Evolutionary conservation across 2,797 vertebrate species (phyloP).

Genomic region (Ceryle rudis): DNA sequence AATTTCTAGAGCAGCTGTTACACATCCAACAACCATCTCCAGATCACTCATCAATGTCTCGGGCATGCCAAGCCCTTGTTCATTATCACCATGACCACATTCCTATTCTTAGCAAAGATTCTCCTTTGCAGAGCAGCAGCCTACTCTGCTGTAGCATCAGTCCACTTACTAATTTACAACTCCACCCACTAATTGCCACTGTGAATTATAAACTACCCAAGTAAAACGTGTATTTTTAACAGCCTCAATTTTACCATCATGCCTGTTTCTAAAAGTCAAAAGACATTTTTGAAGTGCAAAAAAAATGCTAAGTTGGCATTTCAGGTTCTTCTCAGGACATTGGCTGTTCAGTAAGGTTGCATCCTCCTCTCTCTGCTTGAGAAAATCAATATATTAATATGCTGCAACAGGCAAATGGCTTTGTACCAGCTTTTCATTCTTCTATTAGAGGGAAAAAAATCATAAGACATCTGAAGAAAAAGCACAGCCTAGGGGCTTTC

Average conservation of each 20-base stretch:
- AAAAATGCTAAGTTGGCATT: constrained; percentile 77
- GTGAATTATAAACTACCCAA: constrained; percentile 82
- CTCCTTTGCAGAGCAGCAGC: constrained; percentile 65
- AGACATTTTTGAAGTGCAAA: constrained; percentile 53
- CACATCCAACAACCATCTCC: constrained; percentile 59
- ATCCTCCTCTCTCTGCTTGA: background rate
- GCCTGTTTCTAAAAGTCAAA: constrained; percentile 53
- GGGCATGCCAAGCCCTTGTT: constrained; percentile 68
- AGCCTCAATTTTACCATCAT: constrained; percentile 77
- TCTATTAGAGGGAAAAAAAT: background rate
- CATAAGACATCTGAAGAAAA: background rate
- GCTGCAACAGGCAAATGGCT: background rate
- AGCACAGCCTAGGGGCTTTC: background rate
- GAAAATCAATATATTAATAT: background rate
- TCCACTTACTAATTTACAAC: constrained; percentile 79
- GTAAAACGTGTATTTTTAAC: constrained; percentile 82
- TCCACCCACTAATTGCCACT: constrained; percentile 76
- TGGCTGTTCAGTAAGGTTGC: background rate
- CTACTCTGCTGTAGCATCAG: constrained; percentile 67
- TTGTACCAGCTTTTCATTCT: background rate
- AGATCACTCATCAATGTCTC: constrained; percentile 60
- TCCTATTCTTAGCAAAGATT: constrained; percentile 78
- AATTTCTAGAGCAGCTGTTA: constrained; percentile 72
- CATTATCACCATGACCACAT: constrained; percentile 77
- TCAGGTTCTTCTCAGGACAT: constrained; percentile 62